phyloP scores from a whole-genome alignment of 2,797 vertebrate genomes.

The Lophius americanus region DNA sequence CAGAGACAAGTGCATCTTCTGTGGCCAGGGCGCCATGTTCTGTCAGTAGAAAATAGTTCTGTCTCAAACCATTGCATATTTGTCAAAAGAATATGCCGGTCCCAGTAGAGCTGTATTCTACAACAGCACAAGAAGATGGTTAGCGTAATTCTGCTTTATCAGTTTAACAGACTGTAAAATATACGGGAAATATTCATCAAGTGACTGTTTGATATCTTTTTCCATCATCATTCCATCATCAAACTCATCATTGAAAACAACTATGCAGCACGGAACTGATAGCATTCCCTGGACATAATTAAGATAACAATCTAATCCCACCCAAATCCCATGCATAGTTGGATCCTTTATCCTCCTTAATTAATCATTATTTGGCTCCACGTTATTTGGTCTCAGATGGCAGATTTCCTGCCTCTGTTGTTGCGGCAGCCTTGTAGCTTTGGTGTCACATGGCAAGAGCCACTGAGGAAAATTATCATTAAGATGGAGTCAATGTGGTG shows the following conservation, averaged over 20 bases:
- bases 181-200: slow-evolving; percentile 16
- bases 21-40: slow-evolving; percentile 31
- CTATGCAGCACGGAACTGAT: slow-evolving; percentile 32
- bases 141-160: background rate
- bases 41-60: slow-evolving; percentile 65
- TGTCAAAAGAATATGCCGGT: slow-evolving; percentile 37
- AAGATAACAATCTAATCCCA: slow-evolving; percentile 41
- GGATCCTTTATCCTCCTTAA: slow-evolving; percentile 53
- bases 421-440: slow-evolving; percentile 38
- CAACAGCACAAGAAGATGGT: slow-evolving; percentile 2
- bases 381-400: slow-evolving; percentile 49
- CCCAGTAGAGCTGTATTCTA: slow-evolving; percentile 17
- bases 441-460: slow-evolving; percentile 58
- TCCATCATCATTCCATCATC: background rate
- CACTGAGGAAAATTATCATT: slow-evolving; percentile 72
- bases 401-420: slow-evolving; percentile 46
- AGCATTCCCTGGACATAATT: slow-evolving; percentile 56
- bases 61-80: slow-evolving; percentile 55
- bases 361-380: slow-evolving; percentile 57
- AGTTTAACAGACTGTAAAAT: slow-evolving; percentile 9
- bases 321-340: slow-evolving; percentile 18
- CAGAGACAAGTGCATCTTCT: slow-evolving; percentile 36
- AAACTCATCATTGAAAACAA: slow-evolving; percentile 11
- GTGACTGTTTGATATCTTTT: background rate
- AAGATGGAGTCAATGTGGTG: slow-evolving; percentile 51